These are phyloP conservation scores for Iguana delicatissima DNA, from an alignment of 2,797 vertebrate species.

Conservation along the genomic window DNA sequence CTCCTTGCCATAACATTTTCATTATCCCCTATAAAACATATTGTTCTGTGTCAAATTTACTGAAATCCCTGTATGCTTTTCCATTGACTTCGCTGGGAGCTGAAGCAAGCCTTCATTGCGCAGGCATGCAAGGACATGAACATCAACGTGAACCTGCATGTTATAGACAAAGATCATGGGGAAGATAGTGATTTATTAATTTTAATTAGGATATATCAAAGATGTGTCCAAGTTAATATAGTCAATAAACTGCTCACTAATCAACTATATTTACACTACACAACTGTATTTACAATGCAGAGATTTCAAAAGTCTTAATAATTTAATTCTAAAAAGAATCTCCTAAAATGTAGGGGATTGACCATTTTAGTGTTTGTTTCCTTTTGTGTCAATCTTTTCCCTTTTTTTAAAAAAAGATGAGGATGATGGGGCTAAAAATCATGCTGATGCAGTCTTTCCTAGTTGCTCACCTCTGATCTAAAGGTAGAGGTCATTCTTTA, in stretches of 20 bases:
- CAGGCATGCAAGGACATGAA: slow-evolving; percentile 17
- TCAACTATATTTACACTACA: not conserved
- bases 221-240: not conserved
- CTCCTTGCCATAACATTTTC: slow-evolving; percentile 49
- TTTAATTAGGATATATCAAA: slow-evolving; percentile 14
- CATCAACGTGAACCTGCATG: slow-evolving; percentile 26
- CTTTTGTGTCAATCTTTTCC: not conserved
- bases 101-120: slow-evolving; percentile 44
- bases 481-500: too few species aligned
- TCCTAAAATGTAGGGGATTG: not conserved
- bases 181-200: not conserved
- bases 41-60: not conserved
- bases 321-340: not conserved
- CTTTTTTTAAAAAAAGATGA: not conserved
- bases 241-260: slow-evolving; percentile 23
- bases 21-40: slow-evolving; percentile 63
- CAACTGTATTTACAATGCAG: not conserved
- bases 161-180: slow-evolving; percentile 13
- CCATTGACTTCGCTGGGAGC: not conserved
- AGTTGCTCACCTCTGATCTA: too few species aligned
- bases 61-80: slow-evolving; percentile 39
- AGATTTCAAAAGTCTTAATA: not conserved
- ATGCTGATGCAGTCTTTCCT: too few species aligned
- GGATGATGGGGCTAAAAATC: too few species aligned
- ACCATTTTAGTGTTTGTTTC: not conserved